Evolutionary conservation across 2,888 invertebrate species (phyloP).

Genomic region (Hydrotaea diabolus): DNA sequence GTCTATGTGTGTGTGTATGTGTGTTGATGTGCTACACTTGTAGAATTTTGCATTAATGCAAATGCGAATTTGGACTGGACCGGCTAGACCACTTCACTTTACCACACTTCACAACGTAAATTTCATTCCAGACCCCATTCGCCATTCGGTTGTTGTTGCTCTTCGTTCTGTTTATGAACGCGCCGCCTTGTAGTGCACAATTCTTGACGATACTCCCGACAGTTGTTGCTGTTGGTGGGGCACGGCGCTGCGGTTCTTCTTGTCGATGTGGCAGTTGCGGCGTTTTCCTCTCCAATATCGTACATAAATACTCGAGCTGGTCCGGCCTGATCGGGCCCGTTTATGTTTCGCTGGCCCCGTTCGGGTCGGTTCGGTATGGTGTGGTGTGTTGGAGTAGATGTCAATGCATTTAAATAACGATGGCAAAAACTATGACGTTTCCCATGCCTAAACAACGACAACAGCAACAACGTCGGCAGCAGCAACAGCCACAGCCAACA

Average conservation of each 20-base stretch:
- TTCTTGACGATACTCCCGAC: conserved; percentile 5
- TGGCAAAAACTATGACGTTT: conserved; percentile 51
- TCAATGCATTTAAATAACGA: conserved; percentile 47
- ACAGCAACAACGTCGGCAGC: conserved; percentile 23
- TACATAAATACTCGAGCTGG: background rate
- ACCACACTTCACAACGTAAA: conserved; percentile 69
- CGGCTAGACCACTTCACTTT: conserved; percentile 74
- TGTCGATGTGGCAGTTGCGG: background rate
- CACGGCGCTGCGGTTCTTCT: background rate
- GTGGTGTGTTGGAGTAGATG: conserved; percentile 37
- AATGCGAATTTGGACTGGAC: conserved; percentile 66
- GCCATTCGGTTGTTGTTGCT: conserved; percentile 20
- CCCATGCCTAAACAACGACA: conserved; percentile 35
- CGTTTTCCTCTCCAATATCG: conserved; percentile 37
- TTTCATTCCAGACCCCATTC: conserved; percentile 46
- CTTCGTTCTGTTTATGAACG: conserved; percentile 18
- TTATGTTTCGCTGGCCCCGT: conserved; percentile 15
- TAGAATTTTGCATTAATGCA: conserved; percentile 77
- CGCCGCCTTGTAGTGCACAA: background rate
- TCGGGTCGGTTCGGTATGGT: background rate
- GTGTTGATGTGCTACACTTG: conserved; percentile 71
- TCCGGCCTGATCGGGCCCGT: background rate
- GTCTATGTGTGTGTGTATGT: background rate
- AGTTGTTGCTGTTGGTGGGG: conserved; percentile 21
- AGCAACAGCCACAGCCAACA: conserved; percentile 36